Evolutionary conservation across 1,140 invertebrate species (phyloP).

Genomic region (Drosophila insularis): DNA sequence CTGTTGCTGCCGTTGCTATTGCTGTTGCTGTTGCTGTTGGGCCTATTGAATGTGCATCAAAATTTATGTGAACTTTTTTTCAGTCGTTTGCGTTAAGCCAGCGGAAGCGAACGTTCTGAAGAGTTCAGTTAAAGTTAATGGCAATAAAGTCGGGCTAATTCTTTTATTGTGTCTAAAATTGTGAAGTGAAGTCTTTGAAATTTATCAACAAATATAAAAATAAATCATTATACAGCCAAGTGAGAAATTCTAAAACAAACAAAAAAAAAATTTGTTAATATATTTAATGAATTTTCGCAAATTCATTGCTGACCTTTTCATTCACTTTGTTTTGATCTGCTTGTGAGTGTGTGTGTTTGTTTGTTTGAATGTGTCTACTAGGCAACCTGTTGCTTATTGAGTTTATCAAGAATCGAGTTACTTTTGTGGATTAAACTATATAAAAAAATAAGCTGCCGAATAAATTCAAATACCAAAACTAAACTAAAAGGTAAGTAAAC

Average conservation of each 20-base stretch:
- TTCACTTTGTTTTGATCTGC: constrained; percentile 1
- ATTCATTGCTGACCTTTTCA: not conserved
- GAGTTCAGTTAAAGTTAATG: not conserved
- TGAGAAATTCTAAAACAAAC: not conserved
- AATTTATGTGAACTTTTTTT: constrained; percentile 76
- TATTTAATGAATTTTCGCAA: not conserved
- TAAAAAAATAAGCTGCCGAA: not conserved
- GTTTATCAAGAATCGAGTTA: not conserved
- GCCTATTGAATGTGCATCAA: constrained; percentile 72
- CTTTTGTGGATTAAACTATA: not conserved
- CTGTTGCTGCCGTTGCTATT: constrained; percentile 29
- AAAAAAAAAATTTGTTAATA: not conserved
- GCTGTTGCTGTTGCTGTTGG: constrained; percentile 19
- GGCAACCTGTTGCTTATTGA: constrained; percentile 3
- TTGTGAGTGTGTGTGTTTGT: not conserved
- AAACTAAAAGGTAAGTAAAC: not conserved
- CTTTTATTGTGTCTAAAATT: constrained; percentile 1
- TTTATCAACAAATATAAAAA: not conserved
- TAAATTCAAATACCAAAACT: not conserved
- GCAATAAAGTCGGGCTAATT: constrained; percentile 10
- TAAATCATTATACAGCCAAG: not conserved
- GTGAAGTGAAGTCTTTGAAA: constrained; percentile 15
- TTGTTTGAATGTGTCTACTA: constrained; percentile 6
- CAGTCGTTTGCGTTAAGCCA: constrained; percentile 79
- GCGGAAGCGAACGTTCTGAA: constrained; percentile 70